These are phyloP conservation scores for Andrena camellia DNA, from an alignment of 2,888 invertebrate genomes.

Conservation along the genomic window DNA sequence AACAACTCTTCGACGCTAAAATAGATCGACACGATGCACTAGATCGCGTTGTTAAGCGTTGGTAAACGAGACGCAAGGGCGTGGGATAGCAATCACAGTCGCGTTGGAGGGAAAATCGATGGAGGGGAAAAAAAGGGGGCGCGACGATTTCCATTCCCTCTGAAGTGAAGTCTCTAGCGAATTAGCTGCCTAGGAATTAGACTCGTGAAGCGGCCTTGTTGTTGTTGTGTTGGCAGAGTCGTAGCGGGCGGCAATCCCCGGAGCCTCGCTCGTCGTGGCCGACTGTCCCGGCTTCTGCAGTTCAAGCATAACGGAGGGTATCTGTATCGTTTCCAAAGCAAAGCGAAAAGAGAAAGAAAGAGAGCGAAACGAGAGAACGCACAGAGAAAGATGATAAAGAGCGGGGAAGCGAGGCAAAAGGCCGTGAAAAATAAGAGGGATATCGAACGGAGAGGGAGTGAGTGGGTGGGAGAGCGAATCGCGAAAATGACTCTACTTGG, in stretches of 20 bases:
- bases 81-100: no score
- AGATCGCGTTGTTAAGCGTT: no score
- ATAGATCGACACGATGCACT: no score
- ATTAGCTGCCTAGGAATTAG: conserved; percentile 81
- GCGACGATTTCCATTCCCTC: conserved; percentile 77
- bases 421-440: conserved; percentile 25
- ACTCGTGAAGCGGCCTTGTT: conserved; percentile 84
- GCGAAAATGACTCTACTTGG: conserved; percentile 16
- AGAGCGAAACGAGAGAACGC: not conserved
- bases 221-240: conserved; percentile 85
- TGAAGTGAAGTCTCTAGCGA: conserved; percentile 72
- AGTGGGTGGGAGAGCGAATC: conserved; percentile 6
- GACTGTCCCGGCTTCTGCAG: conserved; percentile 96
- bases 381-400: conserved; percentile 8
- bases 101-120: no score
- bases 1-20: no score
- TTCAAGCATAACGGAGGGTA: conserved; percentile 96
- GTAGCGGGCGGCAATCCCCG: conserved; percentile 90
- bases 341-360: conserved; percentile 34
- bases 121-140: not conserved
- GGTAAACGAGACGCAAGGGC: no score
- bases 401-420: conserved; percentile 10
- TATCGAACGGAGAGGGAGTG: conserved; percentile 12
- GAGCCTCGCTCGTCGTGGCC: conserved; percentile 95
- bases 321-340: conserved; percentile 86